phyloP scores from a whole-genome alignment of 2,797 vertebrate genomes.

The Sebastes diploproa region DNA sequence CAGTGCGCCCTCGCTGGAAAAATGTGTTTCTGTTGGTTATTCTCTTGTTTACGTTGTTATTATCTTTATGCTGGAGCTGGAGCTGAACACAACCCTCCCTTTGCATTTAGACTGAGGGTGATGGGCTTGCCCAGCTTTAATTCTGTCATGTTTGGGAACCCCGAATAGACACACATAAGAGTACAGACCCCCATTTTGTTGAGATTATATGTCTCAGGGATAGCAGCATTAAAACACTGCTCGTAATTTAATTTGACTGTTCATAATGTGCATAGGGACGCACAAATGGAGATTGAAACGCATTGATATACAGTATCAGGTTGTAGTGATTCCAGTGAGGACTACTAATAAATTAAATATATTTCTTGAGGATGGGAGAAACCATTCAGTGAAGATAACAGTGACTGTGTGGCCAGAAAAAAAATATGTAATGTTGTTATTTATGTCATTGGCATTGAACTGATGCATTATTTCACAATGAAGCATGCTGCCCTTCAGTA shows the following conservation, averaged over 20 bases:
- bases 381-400: background rate
- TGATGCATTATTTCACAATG: background rate
- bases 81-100: slow-evolving; percentile 40
- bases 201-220: slow-evolving; percentile 14
- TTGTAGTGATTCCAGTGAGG: background rate
- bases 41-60: slow-evolving; percentile 77
- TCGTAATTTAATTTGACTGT: background rate
- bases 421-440: background rate
- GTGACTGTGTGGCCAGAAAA: background rate
- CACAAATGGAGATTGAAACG: background rate
- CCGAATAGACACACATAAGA: slow-evolving; percentile 27
- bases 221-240: slow-evolving; percentile 3
- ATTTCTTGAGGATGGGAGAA: slow-evolving; percentile 1
- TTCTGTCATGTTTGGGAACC: slow-evolving; percentile 42
- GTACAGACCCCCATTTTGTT: slow-evolving; percentile 64
- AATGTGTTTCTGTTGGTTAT: slow-evolving; percentile 66
- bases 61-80: slow-evolving; percentile 47
- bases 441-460: slow-evolving; percentile 6
- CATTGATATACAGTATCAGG: background rate
- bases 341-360: background rate
- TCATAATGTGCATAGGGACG: background rate
- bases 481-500: background rate
- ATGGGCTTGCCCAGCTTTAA: slow-evolving; percentile 60
- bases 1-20: slow-evolving; percentile 62
- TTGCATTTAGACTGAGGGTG: slow-evolving; percentile 48